A percentile compares a stretch with the other conserved stretches of the same genome.
phyloP scores from a whole-genome alignment of 1,140 invertebrate species.

The Aphelenchoides avenae region DNA sequence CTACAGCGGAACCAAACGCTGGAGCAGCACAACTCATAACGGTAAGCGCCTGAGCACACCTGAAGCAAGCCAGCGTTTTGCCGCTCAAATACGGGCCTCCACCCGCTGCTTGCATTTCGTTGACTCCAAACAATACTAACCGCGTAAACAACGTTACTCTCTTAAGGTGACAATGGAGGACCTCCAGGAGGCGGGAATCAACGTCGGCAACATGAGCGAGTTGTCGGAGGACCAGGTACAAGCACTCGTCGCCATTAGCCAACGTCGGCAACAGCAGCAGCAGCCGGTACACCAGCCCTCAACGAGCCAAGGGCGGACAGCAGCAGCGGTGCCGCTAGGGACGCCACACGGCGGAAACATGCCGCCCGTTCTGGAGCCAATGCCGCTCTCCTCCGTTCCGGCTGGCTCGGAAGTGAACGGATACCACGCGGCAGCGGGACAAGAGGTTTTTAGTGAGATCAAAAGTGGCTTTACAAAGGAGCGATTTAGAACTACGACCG shows the following conservation, averaged over 20 bases:
- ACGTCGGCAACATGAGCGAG: background rate
- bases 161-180: background rate
- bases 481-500: background rate
- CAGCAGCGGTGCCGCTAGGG: background rate
- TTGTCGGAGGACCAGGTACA: background rate
- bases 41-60: too few relatives aligned
- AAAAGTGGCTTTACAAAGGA: background rate
- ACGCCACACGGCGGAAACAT: background rate
- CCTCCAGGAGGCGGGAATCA: background rate
- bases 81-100: too few relatives aligned
- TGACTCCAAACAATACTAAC: too few relatives aligned
- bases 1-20: too few relatives aligned
- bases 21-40: too few relatives aligned
- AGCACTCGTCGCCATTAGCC: background rate
- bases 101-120: too few relatives aligned
- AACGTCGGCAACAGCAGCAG: background rate
- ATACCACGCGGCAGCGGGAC: background rate
- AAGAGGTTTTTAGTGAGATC: background rate
- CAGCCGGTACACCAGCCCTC: background rate
- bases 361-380: background rate
- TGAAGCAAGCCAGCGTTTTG: too few relatives aligned
- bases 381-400: background rate
- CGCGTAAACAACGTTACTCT: too few relatives aligned
- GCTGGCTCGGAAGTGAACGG: background rate
- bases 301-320: background rate